Conservation (phyloP, 2,888 invertebrate species). For the Apomyelois bistriatella region DNA sequence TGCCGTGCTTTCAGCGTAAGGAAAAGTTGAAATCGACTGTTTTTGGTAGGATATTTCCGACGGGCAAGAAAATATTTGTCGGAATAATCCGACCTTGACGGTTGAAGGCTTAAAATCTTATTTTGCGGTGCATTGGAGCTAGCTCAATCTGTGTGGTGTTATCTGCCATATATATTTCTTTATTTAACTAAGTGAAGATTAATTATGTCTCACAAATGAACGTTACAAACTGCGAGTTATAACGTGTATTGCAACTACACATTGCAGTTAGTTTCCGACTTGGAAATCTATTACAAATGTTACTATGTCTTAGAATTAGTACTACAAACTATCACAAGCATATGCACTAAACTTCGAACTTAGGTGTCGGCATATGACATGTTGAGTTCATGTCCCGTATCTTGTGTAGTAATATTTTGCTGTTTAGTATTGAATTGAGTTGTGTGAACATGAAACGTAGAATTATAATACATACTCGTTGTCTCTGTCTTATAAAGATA, state of each 20-base stretch:
- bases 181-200: background rate
- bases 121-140: too few species aligned
- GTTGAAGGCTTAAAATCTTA: too few species aligned
- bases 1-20: too few species aligned
- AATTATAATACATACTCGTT: too few species aligned
- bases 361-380: background rate
- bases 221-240: background rate
- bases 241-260: constrained; percentile 1
- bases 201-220: background rate
- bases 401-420: background rate
- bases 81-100: too few species aligned
- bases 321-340: background rate
- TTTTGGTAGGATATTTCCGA: too few species aligned
- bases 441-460: too few species aligned
- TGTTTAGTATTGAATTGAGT: background rate
- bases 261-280: constrained; percentile 1
- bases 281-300: constrained; percentile 5
- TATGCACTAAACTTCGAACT: background rate
- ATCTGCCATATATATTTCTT: too few species aligned
- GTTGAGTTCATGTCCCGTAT: background rate
- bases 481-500: too few species aligned
- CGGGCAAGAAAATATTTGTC: too few species aligned
- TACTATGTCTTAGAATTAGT: background rate
- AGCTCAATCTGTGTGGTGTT: too few species aligned
- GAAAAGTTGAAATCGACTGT: too few species aligned